Evolutionary conservation across 2,888 invertebrate genomes (phyloP), one percentile per base, ranked within the genome.

Genomic region (Helicoverpa assulta): DNA sequence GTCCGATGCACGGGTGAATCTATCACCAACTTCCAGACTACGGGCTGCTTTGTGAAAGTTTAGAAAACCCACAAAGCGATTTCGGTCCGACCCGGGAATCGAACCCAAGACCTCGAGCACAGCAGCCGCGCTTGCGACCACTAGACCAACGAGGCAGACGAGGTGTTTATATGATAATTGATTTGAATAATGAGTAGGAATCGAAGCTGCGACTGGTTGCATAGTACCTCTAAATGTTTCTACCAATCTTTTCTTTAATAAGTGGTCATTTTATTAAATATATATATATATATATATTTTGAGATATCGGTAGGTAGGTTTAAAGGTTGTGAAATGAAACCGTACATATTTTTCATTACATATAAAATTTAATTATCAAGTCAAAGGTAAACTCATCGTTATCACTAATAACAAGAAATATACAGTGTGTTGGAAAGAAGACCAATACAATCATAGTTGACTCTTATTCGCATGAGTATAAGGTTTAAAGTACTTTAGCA

Each of bases 311-410:
- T 21, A 52, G 21, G 21, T 33, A n/a, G 12, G 40, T 40, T 29
- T 33, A 47, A 10, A 43, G 8, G 43, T 21, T 7, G 21, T 16
- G 8, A 70, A 85, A 84, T 81, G 84, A 86, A 79, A 85, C 71
- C 72, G 52, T 57, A 12, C 0, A 19, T 52, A 63, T 51, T 72
- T 70, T 81, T 85, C 84, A 81, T 85, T 92, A 90, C 86, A 92
- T 94, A 94, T 91, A 94, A 94, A 94, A 92, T 93, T 94, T 94
- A 91, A 94, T 94, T 89, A 89, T 91, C 86, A 90, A 93, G 89
- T 92, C 89, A 87, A 87, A 90, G 88, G 85, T 88, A 88, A 92
- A 93, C 90, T 90, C 89, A 88, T 87, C 86, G 85, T 77, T 89
- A 90, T 89, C 85, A 89, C 89, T 93, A 91, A 90, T 91, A 95